Base-by-base conservation (phyloP, 1,140 invertebrate genomes). In the Trinorchestia longiramus region DNA sequence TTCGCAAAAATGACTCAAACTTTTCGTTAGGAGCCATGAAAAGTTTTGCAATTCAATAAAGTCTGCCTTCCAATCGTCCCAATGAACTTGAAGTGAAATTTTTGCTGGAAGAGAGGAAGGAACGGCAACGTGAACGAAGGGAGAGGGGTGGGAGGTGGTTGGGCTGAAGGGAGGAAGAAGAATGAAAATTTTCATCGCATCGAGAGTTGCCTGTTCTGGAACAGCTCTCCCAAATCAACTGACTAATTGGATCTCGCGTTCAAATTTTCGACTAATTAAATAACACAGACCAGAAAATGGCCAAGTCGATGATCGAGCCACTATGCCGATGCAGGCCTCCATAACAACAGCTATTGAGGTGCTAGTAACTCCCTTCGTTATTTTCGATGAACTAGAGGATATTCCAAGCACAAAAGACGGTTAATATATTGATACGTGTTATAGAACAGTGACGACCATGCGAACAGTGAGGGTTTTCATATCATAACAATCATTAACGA, bases 61-160 rank as follows among this genome's bases (percentile, higher is more conserved):
- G 88, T 41, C 15, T 44, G 88, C 88, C 43, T 91, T 91, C 43
- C 88, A 43, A 91, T 91, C 88, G 19, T 17, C 43, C 43, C 43
- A 91, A 91, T 91, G 88, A 91, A 91, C 41, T 91, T 91, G 88
- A 42, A 77, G 62, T 77, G 62, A 77, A 77, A 77, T 77, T 77
- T 77, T 77, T 77, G 62, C 62, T 77, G 62, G 62, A 23, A 77
- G 62, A 36, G 62, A 36, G 1, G 62, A 77, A 28, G 62, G 62
- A 77, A 77, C 15, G 62, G 62, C 41, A 28, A 77, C 62, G 15
- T 77, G 11, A 77, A 28, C 62, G 11, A 36, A 36, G 28, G 62
- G 36, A 36, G 36, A 23, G 28, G 47, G 19, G 19, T 6, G 47
- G 6, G 47, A 19, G 19, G 47, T 23, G 62, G 28, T 11, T 3